A percentile compares a stretch with the other conserved stretches of the same genome.
Conservation (phyloP, 2,797 vertebrate species). For the Melanotaenia trifasciata region DNA sequence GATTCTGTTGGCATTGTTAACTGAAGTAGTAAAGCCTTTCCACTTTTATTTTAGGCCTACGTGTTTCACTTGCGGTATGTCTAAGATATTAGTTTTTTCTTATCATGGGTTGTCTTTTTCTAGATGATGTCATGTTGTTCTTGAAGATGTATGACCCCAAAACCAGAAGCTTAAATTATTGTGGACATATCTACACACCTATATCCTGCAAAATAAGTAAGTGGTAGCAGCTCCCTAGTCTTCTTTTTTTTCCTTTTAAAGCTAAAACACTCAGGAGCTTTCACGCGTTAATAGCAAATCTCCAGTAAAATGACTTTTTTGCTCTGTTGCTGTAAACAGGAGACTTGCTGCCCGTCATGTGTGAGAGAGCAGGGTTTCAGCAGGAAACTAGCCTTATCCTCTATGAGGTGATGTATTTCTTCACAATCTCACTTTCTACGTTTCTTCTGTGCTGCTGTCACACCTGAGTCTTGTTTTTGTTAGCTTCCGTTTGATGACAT, state of each 20-base stretch:
- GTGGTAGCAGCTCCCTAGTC: not conserved
- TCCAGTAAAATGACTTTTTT: not conserved
- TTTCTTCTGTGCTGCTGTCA: not conserved
- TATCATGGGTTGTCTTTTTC: not conserved
- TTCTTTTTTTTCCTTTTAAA: constrained; percentile 7
- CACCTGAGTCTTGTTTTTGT: not conserved
- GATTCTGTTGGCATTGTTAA: too few species aligned
- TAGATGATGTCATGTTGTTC: constrained; percentile 99
- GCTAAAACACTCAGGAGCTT: not conserved
- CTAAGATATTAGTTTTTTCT: not conserved
- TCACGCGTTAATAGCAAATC: not conserved
- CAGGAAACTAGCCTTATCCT: constrained; percentile 99
- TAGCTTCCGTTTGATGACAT: constrained; percentile 16
- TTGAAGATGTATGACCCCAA: constrained; percentile 99
- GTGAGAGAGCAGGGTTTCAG: constrained; percentile 99
- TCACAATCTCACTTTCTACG: constrained; percentile 3
- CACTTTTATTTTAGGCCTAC: not conserved
- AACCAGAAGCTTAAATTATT: constrained; percentile 99
- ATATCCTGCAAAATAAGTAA: constrained; percentile 99
- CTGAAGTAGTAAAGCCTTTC: not conserved
- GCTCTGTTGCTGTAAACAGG: constrained; percentile 77
- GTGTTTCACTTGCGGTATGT: too few species aligned
- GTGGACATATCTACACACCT: constrained; percentile 99
- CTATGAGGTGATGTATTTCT: constrained; percentile 92
- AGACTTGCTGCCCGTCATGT: constrained; percentile 99